Base-by-base conservation (phyloP, 2,888 invertebrate species). In the Aspidiotus rigidus region DNA sequence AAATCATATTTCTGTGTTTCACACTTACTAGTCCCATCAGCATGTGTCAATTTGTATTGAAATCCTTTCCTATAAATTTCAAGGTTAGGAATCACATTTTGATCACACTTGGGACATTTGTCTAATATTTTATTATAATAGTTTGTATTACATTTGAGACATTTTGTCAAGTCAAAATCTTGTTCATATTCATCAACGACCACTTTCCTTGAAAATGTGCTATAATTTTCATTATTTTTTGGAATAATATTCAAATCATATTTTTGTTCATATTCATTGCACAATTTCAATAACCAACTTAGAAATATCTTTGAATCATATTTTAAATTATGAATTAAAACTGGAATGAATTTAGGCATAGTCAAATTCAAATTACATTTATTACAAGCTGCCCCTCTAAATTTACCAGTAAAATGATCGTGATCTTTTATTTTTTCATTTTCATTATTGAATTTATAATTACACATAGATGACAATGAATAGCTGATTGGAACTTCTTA, bases 321-420 rank as follows among this genome's bases (percentile, higher is more conserved):
- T 57, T 57, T 71, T 10, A 77, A 72, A 72, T 76, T 77, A 66
- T 77, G 77, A 66, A 76, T 75, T 8, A 75, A 71, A 7, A 76
- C 70, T 1, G 77, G 77, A 49, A 78, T 73, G 17, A 73, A 72
- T 44, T 73, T 71, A 0, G 73, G 71, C 39, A 74, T 70, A 71
- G 73, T 72, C 71, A 72, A 77, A 66, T 76, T 74, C 40, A 78
- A 54, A 72, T 78, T 77, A 63, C 77, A 76, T 13, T n/a, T 59
- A 40, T 72, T 70, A 72, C 76, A 75, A 8, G 75, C 74, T 9
- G 73, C 72, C n/a, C 74, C 75, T 49, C 75, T 63, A 70, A 72
- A 76, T 42, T 71, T 71, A 49, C 75, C 75, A 17, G 74, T 75
- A 10, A 76, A 69, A 70, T 71, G 56, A 56, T 56, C 17, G 56